Evolutionary conservation across 1,140 invertebrate species (phyloP), one percentile per base, ranked within the genome.

Genomic region (Drosophila kepulauana): DNA sequence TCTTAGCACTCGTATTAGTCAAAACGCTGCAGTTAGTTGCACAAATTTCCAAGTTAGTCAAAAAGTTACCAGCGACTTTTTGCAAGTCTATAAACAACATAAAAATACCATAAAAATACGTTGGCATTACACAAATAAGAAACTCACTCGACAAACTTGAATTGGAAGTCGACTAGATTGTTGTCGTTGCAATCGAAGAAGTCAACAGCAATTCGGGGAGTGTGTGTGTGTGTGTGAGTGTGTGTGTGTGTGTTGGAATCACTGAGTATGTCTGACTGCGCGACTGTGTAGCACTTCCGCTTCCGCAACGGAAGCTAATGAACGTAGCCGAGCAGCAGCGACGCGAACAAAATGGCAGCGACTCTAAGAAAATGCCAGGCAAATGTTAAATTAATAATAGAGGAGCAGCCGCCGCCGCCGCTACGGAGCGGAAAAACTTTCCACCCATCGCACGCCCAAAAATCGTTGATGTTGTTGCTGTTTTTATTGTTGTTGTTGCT

Each of bases 251-350:
- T 49, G 38, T 46, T 15, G 52, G 52, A 57, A 41, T 64, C 76
- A 78, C 48, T 78, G 68, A 81, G 78, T 78, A 70, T 69, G 79
- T 80, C 79, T 77, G 74, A 81, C 78, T 81, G 74, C 78, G 79
- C 74, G 75, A 78, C 79, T 81, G 79, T 74, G 78, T 78, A 73
- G 78, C 69, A 81, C 79, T 81, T 81, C 78, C 79, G 79, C 57
- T 81, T 81, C 79, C 74, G 78, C 46, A 78, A 81, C 79, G 79
- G 79, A 82, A 82, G 79, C 69, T 81, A 82, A 82, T 82, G 74
- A 77, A 81, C 75, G 75, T 82, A 77, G 78, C 67, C 66, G 62
- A 76, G 72, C 20, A 57, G 57, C 49, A 81, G 63, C 54, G 48
- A 65, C 43, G 67, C 67, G 43, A 68, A 61, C 56, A 69, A 77